These are phyloP conservation scores for Crematogaster levior DNA, from an alignment of 2,888 invertebrate species.

Conservation along the genomic window DNA sequence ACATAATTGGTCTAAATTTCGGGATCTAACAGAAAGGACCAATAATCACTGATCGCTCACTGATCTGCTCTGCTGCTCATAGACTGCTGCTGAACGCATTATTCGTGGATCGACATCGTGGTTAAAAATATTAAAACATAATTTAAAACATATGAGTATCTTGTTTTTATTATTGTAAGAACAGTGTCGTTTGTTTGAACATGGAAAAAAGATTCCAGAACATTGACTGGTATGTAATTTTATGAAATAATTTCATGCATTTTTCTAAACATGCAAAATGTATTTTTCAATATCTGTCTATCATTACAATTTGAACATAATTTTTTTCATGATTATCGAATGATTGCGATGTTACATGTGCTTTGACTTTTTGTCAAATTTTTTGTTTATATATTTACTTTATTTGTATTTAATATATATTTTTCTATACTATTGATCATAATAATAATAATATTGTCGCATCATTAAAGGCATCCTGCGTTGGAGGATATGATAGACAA, in stretches of 20 bases:
- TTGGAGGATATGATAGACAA: conserved; percentile 80
- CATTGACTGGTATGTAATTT: conserved; percentile 77
- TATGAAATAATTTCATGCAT: background rate
- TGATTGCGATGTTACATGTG: background rate
- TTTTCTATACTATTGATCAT: background rate
- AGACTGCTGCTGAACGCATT: too few relatives aligned
- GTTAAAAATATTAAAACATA: too few relatives aligned
- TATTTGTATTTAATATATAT: background rate
- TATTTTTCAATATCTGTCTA: background rate
- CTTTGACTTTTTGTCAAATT: background rate
- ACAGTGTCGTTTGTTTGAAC: background rate
- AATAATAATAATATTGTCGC: background rate
- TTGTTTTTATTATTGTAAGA: background rate
- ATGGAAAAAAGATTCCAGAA: conserved; percentile 80
- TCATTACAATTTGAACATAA: background rate
- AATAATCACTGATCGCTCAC: too few relatives aligned
- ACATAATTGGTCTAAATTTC: too few relatives aligned
- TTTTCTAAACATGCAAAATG: background rate
- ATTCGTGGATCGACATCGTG: background rate
- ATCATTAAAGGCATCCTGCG: conserved; percentile 73
- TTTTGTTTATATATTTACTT: background rate
- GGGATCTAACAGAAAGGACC: too few relatives aligned
- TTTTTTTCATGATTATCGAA: background rate
- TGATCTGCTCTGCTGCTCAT: too few relatives aligned
- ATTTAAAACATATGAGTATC: too few relatives aligned